phyloP scores from a whole-genome alignment of 1,140 invertebrate species.

The Drosophila malerkotliana region DNA sequence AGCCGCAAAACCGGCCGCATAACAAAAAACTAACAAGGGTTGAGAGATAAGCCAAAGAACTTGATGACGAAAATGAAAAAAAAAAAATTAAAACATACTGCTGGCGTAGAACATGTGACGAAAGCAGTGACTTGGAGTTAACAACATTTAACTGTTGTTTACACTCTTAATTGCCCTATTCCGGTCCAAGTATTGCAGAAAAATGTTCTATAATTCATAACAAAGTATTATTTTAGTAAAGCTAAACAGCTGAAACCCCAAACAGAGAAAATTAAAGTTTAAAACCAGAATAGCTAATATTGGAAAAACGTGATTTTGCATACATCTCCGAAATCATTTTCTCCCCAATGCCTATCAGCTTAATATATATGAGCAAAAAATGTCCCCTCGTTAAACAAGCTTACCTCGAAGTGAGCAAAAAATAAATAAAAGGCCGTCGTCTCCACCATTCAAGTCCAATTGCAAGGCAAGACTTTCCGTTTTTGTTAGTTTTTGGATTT shows the following conservation, averaged over 20 bases:
- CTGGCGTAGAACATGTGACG: slow-evolving; percentile 42
- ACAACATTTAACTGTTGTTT: slow-evolving; percentile 53
- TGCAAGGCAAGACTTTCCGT: slow-evolving; percentile 39
- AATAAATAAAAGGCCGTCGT: slow-evolving; percentile 16
- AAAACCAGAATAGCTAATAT: background rate
- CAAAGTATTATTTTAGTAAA: too few species aligned
- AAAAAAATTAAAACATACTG: background rate
- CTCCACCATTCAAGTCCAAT: slow-evolving; percentile 40
- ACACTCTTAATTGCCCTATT: slow-evolving; percentile 41
- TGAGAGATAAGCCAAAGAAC: slow-evolving; percentile 43
- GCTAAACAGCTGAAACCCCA: too few species aligned
- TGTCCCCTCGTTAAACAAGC: slow-evolving; percentile 28
- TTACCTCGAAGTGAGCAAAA: slow-evolving; percentile 32
- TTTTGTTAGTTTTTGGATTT: slow-evolving; percentile 34
- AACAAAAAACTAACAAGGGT: slow-evolving; percentile 36
- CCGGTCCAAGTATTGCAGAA: slow-evolving; percentile 24
- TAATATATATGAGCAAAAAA: slow-evolving; percentile 4
- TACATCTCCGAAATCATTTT: slow-evolving; percentile 12
- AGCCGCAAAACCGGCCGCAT: slow-evolving; percentile 68
- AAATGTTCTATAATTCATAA: background rate
- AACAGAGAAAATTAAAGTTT: background rate
- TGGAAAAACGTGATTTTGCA: slow-evolving; percentile 9
- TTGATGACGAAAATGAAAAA: slow-evolving; percentile 15
- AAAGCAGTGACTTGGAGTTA: slow-evolving; percentile 42
- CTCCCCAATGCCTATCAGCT: slow-evolving; percentile 1